Base-by-base conservation (phyloP, 2,797 vertebrate species). In the Labeo calbasu region DNA sequence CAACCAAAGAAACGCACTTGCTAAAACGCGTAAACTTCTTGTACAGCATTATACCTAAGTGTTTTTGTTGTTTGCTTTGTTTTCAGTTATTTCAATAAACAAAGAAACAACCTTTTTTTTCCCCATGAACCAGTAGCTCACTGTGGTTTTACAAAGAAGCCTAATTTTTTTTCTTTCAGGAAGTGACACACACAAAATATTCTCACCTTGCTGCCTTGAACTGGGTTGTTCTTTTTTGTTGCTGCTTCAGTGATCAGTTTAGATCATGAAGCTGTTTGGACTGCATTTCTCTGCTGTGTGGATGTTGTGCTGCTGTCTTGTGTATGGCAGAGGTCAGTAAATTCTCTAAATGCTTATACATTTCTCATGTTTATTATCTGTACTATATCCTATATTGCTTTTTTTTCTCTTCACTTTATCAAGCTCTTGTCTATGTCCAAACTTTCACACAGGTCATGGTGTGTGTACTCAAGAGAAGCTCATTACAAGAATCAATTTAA, bases 301-400 rank as follows among this genome's bases (percentile, higher is more conserved):
- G 17, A 50, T 72, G 55, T 57, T 81, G 55, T 81, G 68, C 36
- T 61, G 23, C 53, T 71, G 43, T 71, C 68, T 80, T 43, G 19
- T 28, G 3, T 10, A 15, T 61, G 68, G 48, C 43, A 81, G 23
- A 71, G 79, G 79, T 81, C 69, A 72, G 53, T 71, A 9, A 21
- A 14, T 28, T 66, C 17, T 77, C 32, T 23, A 10, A 46, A 48
- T 63, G 9, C 40, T 6, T 65, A 23, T 55, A 36, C 28, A 21
- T 5, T 36, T 32, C 19, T 57, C 32, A 19, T 32, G 21, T 76
- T 23, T 76, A 23, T 59, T 59, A 43, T n/a, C 32, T 23, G 73
- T 59, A 40, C 12, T 23, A 28, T 53, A 28, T 19, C 2, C 17
- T 75, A 15, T 57, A 40, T 12, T 23, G 21, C 3, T 21, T 76